Percentiles rank a stretch among this genome's conserved stretches.
These are phyloP conservation scores for Agrotis segetum DNA, from an alignment of 2,888 invertebrate genomes.

Conservation along the genomic window DNA sequence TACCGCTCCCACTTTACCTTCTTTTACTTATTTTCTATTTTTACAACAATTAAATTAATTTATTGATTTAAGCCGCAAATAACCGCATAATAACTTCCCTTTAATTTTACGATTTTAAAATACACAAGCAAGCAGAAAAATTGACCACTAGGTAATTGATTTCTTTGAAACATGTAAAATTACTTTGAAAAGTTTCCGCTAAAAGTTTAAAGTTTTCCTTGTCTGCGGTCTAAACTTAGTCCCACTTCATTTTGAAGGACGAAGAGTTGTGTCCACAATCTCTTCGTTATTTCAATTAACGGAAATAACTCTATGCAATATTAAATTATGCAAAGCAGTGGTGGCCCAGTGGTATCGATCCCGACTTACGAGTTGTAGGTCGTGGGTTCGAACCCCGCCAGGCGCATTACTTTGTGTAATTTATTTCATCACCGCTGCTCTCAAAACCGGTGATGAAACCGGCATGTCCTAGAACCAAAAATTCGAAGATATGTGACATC, in stretches of 20 bases:
- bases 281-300: constrained; percentile 10
- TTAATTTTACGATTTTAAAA: constrained; percentile 15
- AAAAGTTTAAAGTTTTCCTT: constrained; percentile 42
- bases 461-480: too few species aligned
- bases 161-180: constrained; percentile 50
- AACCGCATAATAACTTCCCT: constrained; percentile 7
- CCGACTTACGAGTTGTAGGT: too few species aligned
- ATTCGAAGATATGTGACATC: too few species aligned
- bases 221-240: constrained; percentile 44
- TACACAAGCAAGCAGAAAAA: constrained; percentile 13
- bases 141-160: constrained; percentile 40
- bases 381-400: too few species aligned
- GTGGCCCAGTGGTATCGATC: too few species aligned
- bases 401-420: too few species aligned
- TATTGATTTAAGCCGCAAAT: background rate
- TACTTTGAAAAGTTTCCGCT: constrained; percentile 32
- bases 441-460: too few species aligned
- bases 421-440: too few species aligned
- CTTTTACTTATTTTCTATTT: background rate
- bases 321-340: too few species aligned
- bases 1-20: too few species aligned
- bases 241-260: constrained; percentile 12
- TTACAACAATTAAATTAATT: constrained; percentile 15
- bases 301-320: background rate
- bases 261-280: constrained; percentile 8